These are phyloP conservation scores for Embidobia sp. DNA, from an alignment of 2,888 invertebrate genomes.

Conservation along the genomic window DNA sequence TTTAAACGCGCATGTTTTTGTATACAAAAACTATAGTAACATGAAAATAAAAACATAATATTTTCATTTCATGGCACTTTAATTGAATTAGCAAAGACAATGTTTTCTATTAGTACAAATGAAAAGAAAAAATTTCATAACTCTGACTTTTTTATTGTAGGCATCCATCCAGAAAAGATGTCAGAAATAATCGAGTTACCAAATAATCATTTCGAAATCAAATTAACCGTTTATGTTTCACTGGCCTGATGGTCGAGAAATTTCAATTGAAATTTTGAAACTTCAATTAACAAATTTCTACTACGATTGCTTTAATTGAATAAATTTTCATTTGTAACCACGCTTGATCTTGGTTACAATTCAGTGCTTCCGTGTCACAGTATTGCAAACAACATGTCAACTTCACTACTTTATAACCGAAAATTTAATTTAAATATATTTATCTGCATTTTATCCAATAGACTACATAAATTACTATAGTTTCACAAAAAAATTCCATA, in stretches of 20 bases:
- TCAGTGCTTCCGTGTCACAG: too few species aligned
- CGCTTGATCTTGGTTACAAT: too few species aligned
- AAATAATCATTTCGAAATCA: constrained; percentile 54
- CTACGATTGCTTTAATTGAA: constrained; percentile 35
- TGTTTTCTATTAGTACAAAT: not conserved
- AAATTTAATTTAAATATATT: too few species aligned
- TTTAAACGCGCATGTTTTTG: too few species aligned
- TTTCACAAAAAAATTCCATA: too few species aligned
- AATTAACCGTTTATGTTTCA: constrained; percentile 41
- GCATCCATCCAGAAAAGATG: constrained; percentile 53
- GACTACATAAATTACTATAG: too few species aligned
- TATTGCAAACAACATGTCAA: too few species aligned
- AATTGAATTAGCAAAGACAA: not conserved
- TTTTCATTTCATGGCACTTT: not conserved
- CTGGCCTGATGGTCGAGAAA: constrained; percentile 21
- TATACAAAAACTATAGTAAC: too few species aligned
- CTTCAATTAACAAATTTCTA: constrained; percentile 33
- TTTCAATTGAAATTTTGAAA: constrained; percentile 46
- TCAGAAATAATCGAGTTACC: constrained; percentile 54
- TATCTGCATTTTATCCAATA: too few species aligned
- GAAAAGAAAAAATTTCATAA: constrained; percentile 41
- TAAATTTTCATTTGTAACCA: not conserved
- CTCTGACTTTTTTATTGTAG: constrained; percentile 29
- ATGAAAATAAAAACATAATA: too few species aligned
- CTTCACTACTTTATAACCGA: too few species aligned